Base-by-base conservation (phyloP, 2,888 invertebrate genomes). In the Noctua pronuba region DNA sequence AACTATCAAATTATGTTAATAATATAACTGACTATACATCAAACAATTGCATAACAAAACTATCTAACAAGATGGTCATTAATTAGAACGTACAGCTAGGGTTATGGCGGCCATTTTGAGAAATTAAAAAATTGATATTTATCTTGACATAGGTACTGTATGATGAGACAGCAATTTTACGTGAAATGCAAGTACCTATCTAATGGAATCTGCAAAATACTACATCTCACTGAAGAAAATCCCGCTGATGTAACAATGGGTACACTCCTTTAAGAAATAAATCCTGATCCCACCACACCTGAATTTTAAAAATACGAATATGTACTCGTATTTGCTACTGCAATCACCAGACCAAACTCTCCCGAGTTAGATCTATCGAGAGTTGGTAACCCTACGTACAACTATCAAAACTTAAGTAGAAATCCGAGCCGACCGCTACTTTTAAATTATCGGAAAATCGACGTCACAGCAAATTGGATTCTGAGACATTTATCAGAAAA, bases 381-480 rank as follows among this genome's bases (percentile, higher is more conserved):
- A 11, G 41, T 10, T 65, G 65, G 10, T 41, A 65, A 41, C 65
- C 65, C 65, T 65, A 65, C 3, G 66, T 75, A 83, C 44, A 80
- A 76, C 82, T 83, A 82, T 86, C 78, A 73, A 76, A 81, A 83
- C 38, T 83, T 85, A 87, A 84, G 82, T 85, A 85, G 90, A 90
- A 90, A 90, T 77, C 81, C 82, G 84, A 88, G 75, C 81, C 81
- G 58, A 74, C 79, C 85, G 83, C 88, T 86, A 85, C 89, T 89
- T 90, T 86, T 87, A 89, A 90, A 90, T 90, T 91, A 92, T 92
- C 91, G 77, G 85, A 91, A 91, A 89, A 91, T 89, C 89, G 90
- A 92, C 91, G 90, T 91, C 88, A 88, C 79, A 91, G 92, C 91
- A 92, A 93, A 93, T 94, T 93, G 91, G 92, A 90, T 92, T 91